Evolutionary conservation across 1,140 invertebrate species (phyloP), one percentile per base, ranked within the genome.

Genomic region (Lasioglossum albipes): DNA sequence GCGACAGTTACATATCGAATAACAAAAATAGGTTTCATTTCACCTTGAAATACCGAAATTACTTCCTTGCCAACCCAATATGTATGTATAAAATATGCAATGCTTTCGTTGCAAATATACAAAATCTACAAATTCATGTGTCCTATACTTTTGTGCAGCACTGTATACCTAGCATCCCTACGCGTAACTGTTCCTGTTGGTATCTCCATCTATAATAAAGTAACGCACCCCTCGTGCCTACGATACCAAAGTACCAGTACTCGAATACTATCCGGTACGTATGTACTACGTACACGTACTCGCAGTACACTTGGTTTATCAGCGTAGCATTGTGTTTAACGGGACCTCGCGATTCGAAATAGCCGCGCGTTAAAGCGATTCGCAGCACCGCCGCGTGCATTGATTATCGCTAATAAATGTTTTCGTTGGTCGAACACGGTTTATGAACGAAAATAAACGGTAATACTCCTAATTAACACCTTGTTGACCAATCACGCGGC

Each of bases 101-200:
- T 27, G 27, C 27, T 27, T 27, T 27, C 27, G 27, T 27, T 27
- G 27, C 27, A 27, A 27, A 27, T 27, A 27, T 27, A 1, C 1
- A 27, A 27, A 1, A 27, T 27, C 27, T 27, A 27, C 27, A 27
- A 27, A 27, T 27, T 0, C 27, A 27, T 27, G 27, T 27, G 27
- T 27, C 27, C 27, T 27, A 27, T 27, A 27, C 27, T 27, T 27
- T 27, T 27, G 27, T 27, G 27, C 27, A 27, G 27, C 27, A 27
- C 27, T 27, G 27, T 27, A 27, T 45, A 9, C 41, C 42, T 12
- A 22, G 10, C 22, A 36, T 67, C 65, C 45, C 18, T 7, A 18
- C 65, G 52, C 72, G 57, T 84, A 84, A 84, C 82, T 84, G 71
- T 80, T 67, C 59, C 52, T 22, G 59, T 61, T 67, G 57, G 79